Percentiles rank a stretch among this genome's conserved stretches.
Conservation (phyloP, 2,113 vertebrate species). For the Felis chaus region DNA sequence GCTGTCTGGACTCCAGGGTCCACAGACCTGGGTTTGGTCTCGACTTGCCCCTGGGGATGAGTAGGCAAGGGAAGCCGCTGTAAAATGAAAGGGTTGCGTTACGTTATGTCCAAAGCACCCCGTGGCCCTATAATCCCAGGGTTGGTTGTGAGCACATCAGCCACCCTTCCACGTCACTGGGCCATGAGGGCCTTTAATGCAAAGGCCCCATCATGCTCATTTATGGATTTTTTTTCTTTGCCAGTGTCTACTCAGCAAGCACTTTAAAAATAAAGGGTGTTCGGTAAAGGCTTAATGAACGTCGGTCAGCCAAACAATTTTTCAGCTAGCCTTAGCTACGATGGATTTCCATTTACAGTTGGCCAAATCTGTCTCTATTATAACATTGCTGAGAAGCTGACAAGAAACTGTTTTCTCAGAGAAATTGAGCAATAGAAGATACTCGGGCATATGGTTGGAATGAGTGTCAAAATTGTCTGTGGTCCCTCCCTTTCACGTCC, state of each 20-base stretch:
- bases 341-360: neutral
- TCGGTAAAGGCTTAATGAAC: neutral
- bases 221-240: neutral
- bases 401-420: neutral
- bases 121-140: neutral
- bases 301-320: neutral
- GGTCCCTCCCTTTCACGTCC: neutral
- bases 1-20: rapidly evolving
- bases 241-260: neutral
- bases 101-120: neutral
- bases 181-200: neutral
- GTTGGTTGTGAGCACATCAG: neutral
- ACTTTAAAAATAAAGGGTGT: neutral
- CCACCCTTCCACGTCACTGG: neutral
- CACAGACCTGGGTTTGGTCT: neutral
- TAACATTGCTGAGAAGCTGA: neutral
- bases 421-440: neutral
- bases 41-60: neutral
- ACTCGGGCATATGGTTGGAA: neutral
- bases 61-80: neutral
- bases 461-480: neutral
- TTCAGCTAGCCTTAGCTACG: neutral
- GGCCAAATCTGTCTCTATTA: neutral
- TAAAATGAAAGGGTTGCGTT: neutral
- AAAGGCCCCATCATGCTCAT: neutral